Evolutionary conservation across 1,140 invertebrate species (phyloP).

Genomic region (Ephestia elutella): DNA sequence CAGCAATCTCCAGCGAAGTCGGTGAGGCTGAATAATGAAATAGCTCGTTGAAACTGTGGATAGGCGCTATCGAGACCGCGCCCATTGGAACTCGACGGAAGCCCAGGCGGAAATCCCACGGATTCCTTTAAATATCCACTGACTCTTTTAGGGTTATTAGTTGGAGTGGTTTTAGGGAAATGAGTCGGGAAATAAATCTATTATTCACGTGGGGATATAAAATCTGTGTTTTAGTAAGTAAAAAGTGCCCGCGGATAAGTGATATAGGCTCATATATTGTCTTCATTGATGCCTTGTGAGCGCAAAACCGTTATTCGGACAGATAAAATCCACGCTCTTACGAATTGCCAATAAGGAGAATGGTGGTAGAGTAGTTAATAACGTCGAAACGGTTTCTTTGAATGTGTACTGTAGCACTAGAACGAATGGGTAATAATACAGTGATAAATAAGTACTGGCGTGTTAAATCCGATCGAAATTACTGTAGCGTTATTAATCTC

Average conservation of each 20-base stretch:
- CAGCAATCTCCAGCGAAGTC: slow-evolving; percentile 46
- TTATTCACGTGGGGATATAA: slow-evolving; percentile 28
- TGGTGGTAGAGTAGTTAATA: slow-evolving; percentile 33
- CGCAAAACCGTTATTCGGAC: slow-evolving; percentile 34
- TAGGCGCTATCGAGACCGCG: slow-evolving; percentile 44
- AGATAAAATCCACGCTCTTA: slow-evolving; percentile 48
- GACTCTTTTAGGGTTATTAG: slow-evolving; percentile 67
- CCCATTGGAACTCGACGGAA: slow-evolving; percentile 46
- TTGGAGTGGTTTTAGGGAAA: slow-evolving; percentile 67
- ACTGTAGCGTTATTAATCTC: not conserved
- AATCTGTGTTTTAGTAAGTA: slow-evolving; percentile 59
- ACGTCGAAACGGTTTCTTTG: slow-evolving; percentile 23
- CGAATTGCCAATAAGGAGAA: slow-evolving; percentile 53
- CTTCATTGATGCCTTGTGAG: slow-evolving; percentile 36
- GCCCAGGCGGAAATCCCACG: slow-evolving; percentile 52
- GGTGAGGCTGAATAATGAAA: slow-evolving; percentile 65
- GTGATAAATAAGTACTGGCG: slow-evolving; percentile 14
- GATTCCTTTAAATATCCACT: slow-evolving; percentile 61
- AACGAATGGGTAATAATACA: slow-evolving; percentile 22
- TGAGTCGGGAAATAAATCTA: slow-evolving; percentile 52
- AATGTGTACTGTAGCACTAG: slow-evolving; percentile 21
- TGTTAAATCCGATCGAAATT: slow-evolving; percentile 11
- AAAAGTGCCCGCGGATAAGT: slow-evolving; percentile 51
- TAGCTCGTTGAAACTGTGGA: slow-evolving; percentile 53
- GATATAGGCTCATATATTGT: slow-evolving; percentile 47